Evolutionary conservation across 2,888 invertebrate genomes (phyloP).

Genomic region (Thyatira batis): DNA sequence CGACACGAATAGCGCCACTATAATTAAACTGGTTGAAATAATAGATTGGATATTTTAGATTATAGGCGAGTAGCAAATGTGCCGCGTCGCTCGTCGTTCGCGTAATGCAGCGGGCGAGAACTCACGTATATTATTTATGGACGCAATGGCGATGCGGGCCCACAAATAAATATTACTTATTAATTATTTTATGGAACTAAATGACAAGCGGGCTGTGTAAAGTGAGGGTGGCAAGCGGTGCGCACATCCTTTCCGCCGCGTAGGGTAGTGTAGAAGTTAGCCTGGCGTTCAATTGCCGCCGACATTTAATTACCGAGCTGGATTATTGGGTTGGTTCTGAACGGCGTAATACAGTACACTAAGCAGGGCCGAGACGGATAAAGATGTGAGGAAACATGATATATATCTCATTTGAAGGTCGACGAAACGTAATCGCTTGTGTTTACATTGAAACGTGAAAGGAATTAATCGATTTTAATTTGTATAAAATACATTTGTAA

Average conservation of each 20-base stretch:
- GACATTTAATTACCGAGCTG: constrained; percentile 58
- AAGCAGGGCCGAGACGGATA: constrained; percentile 45
- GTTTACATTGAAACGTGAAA: constrained; percentile 51
- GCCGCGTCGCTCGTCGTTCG: background rate
- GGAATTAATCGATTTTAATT: constrained; percentile 39
- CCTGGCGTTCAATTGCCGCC: constrained; percentile 29
- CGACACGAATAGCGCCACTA: constrained; percentile 47
- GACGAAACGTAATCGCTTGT: constrained; percentile 30
- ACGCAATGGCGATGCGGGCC: constrained; percentile 52
- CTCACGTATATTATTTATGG: constrained; percentile 54
- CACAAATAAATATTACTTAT: constrained; percentile 48
- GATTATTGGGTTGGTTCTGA: constrained; percentile 51
- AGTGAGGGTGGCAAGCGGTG: constrained; percentile 52
- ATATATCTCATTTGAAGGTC: constrained; percentile 44
- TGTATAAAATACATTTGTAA: constrained; percentile 27
- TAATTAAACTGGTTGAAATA: constrained; percentile 41
- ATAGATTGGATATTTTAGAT: constrained; percentile 34
- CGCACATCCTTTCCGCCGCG: constrained; percentile 48
- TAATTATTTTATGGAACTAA: constrained; percentile 54
- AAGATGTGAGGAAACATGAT: constrained; percentile 52
- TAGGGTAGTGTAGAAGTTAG: constrained; percentile 29
- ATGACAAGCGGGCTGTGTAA: constrained; percentile 29
- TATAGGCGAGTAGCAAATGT: constrained; percentile 17
- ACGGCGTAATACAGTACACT: constrained; percentile 26
- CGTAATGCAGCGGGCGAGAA: background rate